These are phyloP conservation scores for Palythoa grandiflora DNA, from an alignment of 92 coral and sea anemone genomes.

Conservation along the genomic window DNA sequence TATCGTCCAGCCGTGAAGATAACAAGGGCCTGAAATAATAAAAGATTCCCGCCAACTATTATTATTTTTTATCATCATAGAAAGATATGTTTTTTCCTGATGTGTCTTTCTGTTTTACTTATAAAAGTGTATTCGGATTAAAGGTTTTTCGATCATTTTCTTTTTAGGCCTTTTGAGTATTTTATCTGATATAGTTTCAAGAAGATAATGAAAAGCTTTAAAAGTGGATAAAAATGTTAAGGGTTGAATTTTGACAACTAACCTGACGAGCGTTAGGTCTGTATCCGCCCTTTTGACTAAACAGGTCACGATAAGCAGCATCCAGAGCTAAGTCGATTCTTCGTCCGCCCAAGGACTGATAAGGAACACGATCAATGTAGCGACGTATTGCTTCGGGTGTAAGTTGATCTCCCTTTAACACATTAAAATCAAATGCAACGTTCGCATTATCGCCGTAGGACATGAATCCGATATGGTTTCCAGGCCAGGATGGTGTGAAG, in stretches of 20 bases:
- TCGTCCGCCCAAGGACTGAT: conserved; percentile 70
- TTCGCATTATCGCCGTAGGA: conserved; percentile 67
- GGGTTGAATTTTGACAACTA: neutral
- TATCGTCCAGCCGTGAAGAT: conserved; percentile 29
- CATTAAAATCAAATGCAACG: conserved; percentile 75
- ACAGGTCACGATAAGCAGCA: conserved; percentile 70
- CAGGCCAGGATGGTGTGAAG: conserved; percentile 72
- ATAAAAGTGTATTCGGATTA: neutral
- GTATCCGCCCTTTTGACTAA: conserved; percentile 74
- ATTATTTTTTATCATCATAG: neutral
- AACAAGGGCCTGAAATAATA: conserved; percentile 6
- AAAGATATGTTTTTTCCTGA: too few relatives aligned
- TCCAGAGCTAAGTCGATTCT: conserved; percentile 71
- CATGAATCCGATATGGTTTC: conserved; percentile 74
- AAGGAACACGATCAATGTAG: conserved; percentile 62
- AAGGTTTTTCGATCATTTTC: neutral
- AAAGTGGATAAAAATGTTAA: neutral
- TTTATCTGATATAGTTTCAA: neutral
- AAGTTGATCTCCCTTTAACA: conserved; percentile 60
- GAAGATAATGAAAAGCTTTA: neutral
- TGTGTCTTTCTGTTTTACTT: too few relatives aligned
- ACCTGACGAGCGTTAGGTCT: conserved; percentile 69
- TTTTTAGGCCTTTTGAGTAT: too few relatives aligned
- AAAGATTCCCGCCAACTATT: neutral
- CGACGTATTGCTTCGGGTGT: conserved; percentile 53